Evolutionary conservation across 53 echinoderm and acorn worm species (phyloP).

Genomic region (Temnopleurus reevesii): DNA sequence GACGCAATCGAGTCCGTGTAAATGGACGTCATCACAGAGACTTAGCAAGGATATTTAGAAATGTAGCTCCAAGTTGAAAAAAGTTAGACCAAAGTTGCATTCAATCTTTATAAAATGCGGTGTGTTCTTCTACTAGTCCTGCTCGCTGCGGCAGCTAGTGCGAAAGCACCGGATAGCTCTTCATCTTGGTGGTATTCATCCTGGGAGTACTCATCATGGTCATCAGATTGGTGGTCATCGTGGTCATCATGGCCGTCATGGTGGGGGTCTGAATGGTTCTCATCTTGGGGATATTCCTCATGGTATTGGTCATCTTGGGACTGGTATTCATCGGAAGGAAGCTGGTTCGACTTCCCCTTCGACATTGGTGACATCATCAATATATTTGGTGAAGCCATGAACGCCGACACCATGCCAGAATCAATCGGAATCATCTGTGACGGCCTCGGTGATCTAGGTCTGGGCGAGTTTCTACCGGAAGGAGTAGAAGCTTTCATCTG

Average conservation of each 20-base stretch:
- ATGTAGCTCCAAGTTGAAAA: not conserved
- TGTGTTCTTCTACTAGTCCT: conserved; percentile 20
- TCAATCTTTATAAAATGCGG: not conserved
- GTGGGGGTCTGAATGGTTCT: not conserved
- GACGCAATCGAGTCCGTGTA: not conserved
- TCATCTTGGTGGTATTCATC: not conserved
- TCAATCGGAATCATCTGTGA: conserved; percentile 20
- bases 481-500: not conserved
- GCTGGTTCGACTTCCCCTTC: not conserved
- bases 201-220: conserved; percentile 1
- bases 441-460: not conserved
- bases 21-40: not conserved
- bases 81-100: not conserved
- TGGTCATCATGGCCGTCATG: not conserved
- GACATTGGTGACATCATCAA: conserved; percentile 1
- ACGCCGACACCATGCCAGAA: conserved; percentile 33
- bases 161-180: not conserved
- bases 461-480: not conserved
- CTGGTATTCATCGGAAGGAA: not conserved
- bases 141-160: conserved; percentile 1
- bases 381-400: not conserved
- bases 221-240: not conserved
- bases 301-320: conserved; percentile 4
- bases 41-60: not conserved
- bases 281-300: not conserved